These are phyloP conservation scores for Desoria tigrina DNA, from an alignment of 2,888 invertebrate species.

Conservation along the genomic window DNA sequence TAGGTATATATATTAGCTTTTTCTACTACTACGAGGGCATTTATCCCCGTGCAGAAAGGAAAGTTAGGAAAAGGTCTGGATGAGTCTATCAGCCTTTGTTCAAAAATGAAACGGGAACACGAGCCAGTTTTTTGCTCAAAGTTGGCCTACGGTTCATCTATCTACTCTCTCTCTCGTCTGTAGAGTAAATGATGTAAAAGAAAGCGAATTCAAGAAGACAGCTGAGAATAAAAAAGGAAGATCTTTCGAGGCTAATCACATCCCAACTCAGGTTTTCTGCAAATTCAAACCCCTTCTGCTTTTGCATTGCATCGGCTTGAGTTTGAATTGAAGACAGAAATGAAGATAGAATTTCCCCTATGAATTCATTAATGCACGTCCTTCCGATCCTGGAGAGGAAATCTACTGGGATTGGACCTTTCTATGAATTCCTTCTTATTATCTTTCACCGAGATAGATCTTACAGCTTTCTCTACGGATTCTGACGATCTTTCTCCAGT, in stretches of 20 bases:
- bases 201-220: conserved; percentile 13
- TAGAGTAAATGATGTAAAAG: conserved; percentile 21
- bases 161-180: too few species aligned
- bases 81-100: background rate
- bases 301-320: background rate
- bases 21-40: too few species aligned
- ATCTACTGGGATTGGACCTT: too few species aligned
- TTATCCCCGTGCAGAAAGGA: too few species aligned
- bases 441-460: too few species aligned
- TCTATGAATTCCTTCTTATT: too few species aligned
- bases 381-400: background rate
- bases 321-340: conserved; percentile 15
- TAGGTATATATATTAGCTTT: too few species aligned
- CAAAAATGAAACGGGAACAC: background rate
- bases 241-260: conserved; percentile 22
- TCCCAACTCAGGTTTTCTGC: conserved; percentile 21
- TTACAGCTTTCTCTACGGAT: too few species aligned
- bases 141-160: too few species aligned
- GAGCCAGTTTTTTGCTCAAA: too few species aligned
- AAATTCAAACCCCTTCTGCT: background rate
- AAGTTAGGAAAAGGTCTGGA: too few species aligned
- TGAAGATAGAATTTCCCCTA: conserved; percentile 23
- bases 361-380: conserved; percentile 23
- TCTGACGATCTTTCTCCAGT: too few species aligned
- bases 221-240: conserved; percentile 17